phyloP scores from a whole-genome alignment of 2,797 vertebrate genomes.

The Fistularia commersonii region DNA sequence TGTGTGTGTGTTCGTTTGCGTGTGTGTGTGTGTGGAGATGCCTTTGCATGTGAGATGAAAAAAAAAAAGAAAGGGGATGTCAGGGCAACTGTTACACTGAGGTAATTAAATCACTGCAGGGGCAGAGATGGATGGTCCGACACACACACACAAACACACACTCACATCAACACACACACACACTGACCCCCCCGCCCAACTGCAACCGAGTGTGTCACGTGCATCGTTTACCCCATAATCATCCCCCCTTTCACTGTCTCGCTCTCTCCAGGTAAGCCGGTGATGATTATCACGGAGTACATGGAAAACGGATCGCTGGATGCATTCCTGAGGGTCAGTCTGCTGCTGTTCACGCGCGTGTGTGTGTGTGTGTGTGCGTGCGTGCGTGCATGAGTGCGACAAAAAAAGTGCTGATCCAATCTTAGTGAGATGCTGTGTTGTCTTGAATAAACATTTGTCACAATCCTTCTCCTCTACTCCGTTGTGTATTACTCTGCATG shows the following conservation, averaged over 20 bases:
- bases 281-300: constrained; percentile 99
- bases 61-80: constrained; percentile 14
- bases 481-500: too few species aligned
- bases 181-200: constrained; percentile 32
- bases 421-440: constrained; percentile 56
- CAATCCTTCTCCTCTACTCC: constrained; percentile 34
- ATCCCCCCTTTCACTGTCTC: constrained; percentile 52
- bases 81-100: constrained; percentile 41
- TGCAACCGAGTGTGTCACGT: constrained; percentile 49
- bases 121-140: constrained; percentile 60
- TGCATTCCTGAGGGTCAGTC: constrained; percentile 95
- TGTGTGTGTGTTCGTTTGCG: constrained; percentile 9
- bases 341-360: constrained; percentile 20
- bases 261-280: constrained; percentile 88
- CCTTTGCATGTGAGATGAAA: constrained; percentile 39
- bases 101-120: constrained; percentile 66
- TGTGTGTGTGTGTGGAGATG: constrained; percentile 34
- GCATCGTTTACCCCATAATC: constrained; percentile 66
- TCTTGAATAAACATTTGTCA: constrained; percentile 40
- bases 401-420: constrained; percentile 24
- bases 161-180: constrained; percentile 20
- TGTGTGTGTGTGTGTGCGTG: constrained; percentile 20
- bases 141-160: constrained; percentile 28
- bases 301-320: constrained; percentile 99
- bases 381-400: constrained; percentile 13